These are phyloP conservation scores for Anguilla anguilla DNA, from an alignment of 2,797 vertebrate species.

Conservation along the genomic window DNA sequence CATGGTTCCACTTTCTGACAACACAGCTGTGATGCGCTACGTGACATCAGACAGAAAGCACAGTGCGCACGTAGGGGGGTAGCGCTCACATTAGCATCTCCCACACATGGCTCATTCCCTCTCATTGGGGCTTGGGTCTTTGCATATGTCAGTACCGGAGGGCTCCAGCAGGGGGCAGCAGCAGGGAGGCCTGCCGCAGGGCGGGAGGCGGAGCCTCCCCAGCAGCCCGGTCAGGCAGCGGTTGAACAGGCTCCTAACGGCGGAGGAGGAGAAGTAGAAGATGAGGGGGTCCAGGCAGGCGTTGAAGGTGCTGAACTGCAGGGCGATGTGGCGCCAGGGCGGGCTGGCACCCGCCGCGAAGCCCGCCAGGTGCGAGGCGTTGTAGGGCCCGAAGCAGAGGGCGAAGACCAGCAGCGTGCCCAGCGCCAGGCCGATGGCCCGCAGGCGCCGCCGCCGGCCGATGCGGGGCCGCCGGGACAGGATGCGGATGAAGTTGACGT, in stretches of 20 bases:
- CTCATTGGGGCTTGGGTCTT: constrained; percentile 33
- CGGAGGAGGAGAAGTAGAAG: constrained; percentile 84
- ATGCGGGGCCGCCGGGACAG: constrained; percentile 74
- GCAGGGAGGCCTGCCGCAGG: constrained; percentile 28
- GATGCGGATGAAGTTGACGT: constrained; percentile 77
- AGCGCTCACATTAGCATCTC: no score
- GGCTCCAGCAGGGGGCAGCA: constrained; percentile 20
- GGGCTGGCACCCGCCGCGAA: constrained; percentile 64
- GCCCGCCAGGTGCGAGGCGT: constrained; percentile 82
- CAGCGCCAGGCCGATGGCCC: constrained; percentile 76
- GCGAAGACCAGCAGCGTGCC: constrained; percentile 81
- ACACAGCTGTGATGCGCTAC: background rate
- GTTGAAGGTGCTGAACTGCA: constrained; percentile 83
- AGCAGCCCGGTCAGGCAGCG: constrained; percentile 58
- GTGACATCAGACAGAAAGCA: background rate
- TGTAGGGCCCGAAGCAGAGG: constrained; percentile 84
- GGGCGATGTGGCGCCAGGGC: constrained; percentile 68
- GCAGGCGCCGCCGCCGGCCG: constrained; percentile 63
- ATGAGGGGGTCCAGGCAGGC: constrained; percentile 85
- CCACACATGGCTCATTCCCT: background rate
- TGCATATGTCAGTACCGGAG: constrained; percentile 35
- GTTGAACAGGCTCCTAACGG: constrained; percentile 72
- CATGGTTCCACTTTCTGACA: background rate
- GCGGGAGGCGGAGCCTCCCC: constrained; percentile 57
- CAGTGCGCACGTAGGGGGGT: background rate